phyloP scores from a whole-genome alignment of 1,140 invertebrate genomes.

The Lordiphosa mommai region DNA sequence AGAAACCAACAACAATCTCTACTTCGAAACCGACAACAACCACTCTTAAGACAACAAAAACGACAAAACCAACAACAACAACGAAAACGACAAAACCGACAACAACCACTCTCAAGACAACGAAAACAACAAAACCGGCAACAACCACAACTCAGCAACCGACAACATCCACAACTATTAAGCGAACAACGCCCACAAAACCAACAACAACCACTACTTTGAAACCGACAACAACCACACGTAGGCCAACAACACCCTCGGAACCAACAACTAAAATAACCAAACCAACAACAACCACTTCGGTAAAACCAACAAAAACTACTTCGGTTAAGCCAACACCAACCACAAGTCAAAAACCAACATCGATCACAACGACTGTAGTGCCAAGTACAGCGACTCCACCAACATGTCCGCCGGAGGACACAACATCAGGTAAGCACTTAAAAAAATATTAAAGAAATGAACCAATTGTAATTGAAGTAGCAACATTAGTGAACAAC shows the following conservation, averaged over 20 bases:
- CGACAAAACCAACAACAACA: neutral
- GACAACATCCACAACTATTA: constrained; percentile 3
- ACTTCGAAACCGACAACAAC: constrained; percentile 5
- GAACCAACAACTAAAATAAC: neutral
- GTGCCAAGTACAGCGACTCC: neutral
- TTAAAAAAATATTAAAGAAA: too few relatives aligned
- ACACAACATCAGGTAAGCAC: constrained; percentile 5
- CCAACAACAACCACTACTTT: neutral
- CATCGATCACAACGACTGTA: neutral
- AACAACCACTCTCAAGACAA: neutral
- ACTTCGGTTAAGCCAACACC: neutral
- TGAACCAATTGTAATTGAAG: too few relatives aligned
- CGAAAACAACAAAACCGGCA: neutral
- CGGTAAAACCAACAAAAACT: too few relatives aligned
- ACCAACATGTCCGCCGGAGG: neutral
- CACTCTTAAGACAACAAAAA: neutral
- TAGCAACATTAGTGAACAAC: too few relatives aligned
- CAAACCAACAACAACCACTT: neutral
- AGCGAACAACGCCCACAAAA: constrained; percentile 1
- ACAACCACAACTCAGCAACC: neutral
- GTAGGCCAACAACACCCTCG: constrained; percentile 80
- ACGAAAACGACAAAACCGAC: neutral
- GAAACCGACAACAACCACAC: constrained; percentile 80
- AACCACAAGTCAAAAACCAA: neutral
- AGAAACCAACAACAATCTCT: neutral